phyloP scores from a whole-genome alignment of 2,888 invertebrate species.

The Folsomia candida region DNA sequence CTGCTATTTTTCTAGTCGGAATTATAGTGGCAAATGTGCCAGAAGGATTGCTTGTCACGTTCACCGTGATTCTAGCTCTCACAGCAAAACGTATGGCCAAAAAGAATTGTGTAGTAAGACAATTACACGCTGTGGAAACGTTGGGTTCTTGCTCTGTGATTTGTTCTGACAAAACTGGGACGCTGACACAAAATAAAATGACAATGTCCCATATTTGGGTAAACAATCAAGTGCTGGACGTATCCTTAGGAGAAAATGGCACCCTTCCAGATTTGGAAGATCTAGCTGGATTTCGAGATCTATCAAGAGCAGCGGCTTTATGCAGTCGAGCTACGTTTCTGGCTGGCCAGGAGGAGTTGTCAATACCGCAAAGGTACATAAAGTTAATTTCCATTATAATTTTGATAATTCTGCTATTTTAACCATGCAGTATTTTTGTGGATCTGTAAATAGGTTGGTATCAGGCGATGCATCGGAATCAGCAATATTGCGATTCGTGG shows the following conservation, averaged over 20 bases:
- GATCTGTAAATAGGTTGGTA: slow-evolving; percentile 61
- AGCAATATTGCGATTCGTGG: slow-evolving; percentile 66
- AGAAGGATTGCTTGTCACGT: slow-evolving; percentile 44
- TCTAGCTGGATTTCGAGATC: slow-evolving; percentile 55
- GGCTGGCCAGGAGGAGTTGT: slow-evolving; percentile 32
- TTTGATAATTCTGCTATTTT: not conserved
- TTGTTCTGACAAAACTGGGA: slow-evolving; percentile 79
- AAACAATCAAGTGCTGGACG: slow-evolving; percentile 21
- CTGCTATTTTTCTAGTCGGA: slow-evolving; percentile 40
- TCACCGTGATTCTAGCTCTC: slow-evolving; percentile 65
- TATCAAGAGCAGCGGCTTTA: slow-evolving; percentile 64
- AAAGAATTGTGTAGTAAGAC: slow-evolving; percentile 69
- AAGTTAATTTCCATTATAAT: not conserved
- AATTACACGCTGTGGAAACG: slow-evolving; percentile 76
- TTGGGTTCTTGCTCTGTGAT: slow-evolving; percentile 75
- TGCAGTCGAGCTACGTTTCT: slow-evolving; percentile 70
- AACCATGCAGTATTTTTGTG: slow-evolving; percentile 27
- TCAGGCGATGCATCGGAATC: slow-evolving; percentile 64
- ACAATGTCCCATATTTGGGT: slow-evolving; percentile 43
- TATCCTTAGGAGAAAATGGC: slow-evolving; percentile 29
- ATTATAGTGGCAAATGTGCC: slow-evolving; percentile 47
- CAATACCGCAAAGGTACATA: slow-evolving; percentile 29
- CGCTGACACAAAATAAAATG: slow-evolving; percentile 68
- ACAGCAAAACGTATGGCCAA: slow-evolving; percentile 77
- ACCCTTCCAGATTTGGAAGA: slow-evolving; percentile 54